These are phyloP conservation scores for Trogon surrucura DNA, from an alignment of 2,113 vertebrate genomes.

Conservation along the genomic window DNA sequence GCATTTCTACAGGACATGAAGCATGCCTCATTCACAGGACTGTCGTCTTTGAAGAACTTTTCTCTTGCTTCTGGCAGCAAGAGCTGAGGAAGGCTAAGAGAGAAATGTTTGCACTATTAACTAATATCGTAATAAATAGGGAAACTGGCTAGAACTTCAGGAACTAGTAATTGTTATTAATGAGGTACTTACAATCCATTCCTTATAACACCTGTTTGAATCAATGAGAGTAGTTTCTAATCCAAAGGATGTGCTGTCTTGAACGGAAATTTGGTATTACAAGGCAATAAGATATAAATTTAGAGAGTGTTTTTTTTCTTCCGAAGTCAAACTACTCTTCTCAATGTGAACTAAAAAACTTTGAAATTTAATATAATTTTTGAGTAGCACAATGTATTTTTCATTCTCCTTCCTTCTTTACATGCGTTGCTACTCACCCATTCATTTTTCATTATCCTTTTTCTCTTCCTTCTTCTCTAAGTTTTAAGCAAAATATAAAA, in stretches of 20 bases:
- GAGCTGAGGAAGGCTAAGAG: not conserved
- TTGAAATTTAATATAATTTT: not conserved
- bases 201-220: not conserved
- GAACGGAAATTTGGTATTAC: not conserved
- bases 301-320: not conserved
- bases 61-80: slow-evolving; percentile 4
- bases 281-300: not conserved
- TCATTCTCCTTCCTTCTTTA: not conserved
- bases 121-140: not conserved
- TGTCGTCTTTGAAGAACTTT: not conserved
- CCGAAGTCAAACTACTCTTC: not conserved
- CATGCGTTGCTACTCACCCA: not conserved
- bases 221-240: not conserved
- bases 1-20: not conserved
- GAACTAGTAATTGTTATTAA: slow-evolving; percentile 17
- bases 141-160: not conserved
- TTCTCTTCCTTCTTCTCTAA: not conserved
- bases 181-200: slow-evolving; percentile 11
- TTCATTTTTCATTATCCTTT: not conserved
- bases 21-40: not conserved
- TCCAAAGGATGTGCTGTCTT: not conserved
- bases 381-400: not conserved
- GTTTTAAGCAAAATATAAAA: not conserved
- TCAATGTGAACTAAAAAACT: not conserved
- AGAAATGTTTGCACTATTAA: not conserved